phyloP scores from a whole-genome alignment of 2,797 vertebrate species.

The Lithobates pipiens region DNA sequence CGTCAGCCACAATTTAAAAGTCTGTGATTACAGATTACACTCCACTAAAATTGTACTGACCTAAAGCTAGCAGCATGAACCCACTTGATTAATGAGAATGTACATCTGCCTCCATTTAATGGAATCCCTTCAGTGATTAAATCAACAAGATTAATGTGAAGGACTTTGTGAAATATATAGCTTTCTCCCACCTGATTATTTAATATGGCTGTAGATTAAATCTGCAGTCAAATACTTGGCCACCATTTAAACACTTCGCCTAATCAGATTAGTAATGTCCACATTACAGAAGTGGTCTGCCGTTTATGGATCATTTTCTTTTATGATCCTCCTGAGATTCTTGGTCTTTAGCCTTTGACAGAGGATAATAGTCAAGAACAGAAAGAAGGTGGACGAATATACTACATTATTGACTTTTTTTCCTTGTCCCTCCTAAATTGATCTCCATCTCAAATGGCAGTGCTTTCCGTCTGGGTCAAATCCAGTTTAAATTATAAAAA shows the following conservation, averaged over 20 bases:
- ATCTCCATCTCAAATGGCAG: conserved; percentile 14
- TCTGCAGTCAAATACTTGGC: conserved; percentile 32
- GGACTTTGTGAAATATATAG: conserved; percentile 30
- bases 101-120: conserved; percentile 57
- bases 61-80: conserved; percentile 7
- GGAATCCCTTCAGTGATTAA: conserved; percentile 50
- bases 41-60: neutral
- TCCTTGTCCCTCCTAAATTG: neutral
- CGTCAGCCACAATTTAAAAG: neutral
- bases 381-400: conserved; percentile 13
- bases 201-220: conserved; percentile 36
- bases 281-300: conserved; percentile 37
- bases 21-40: neutral
- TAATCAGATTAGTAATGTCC: conserved; percentile 45
- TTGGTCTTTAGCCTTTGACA: conserved; percentile 53
- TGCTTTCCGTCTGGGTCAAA: conserved; percentile 9
- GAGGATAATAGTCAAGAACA: conserved; percentile 32
- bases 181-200: conserved; percentile 41
- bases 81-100: conserved; percentile 22
- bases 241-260: conserved; percentile 41
- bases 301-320: conserved; percentile 51
- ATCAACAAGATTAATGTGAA: conserved; percentile 53
- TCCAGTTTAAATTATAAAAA: conserved; percentile 33
- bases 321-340: conserved; percentile 55
- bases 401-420: conserved; percentile 25